Base-by-base conservation (phyloP, 2,888 invertebrate genomes). In the Pantelozetes paolii region DNA sequence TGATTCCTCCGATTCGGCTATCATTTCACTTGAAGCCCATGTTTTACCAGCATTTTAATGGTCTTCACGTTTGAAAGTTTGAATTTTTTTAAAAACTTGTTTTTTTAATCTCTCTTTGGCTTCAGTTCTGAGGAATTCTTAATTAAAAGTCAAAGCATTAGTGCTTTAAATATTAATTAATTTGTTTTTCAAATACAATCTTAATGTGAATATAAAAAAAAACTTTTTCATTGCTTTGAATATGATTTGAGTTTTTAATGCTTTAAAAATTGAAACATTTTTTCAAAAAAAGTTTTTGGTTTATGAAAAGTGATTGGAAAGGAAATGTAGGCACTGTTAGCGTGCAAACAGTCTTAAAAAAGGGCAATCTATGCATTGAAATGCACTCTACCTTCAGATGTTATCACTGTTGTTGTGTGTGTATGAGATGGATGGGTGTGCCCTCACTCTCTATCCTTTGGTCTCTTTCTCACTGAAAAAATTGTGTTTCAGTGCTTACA, bases 371-470 rank as follows among this genome's bases (percentile, higher is more conserved):
- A 2, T 28, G 62, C 32, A 62, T 62, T 62, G 62, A 62, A 62
- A 62, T 62, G 62, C 32, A 62, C 23, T 54, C 54, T 54, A 54
- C 54, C 62, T 32, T 62, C n/a, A 62, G 62, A 62, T 62, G 62
- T 30, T 62, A 62, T 62, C 32, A 62, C 62, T 62, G 62, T 28
- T 62, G 20, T 26, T 57, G 57, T 57, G 57, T 57, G n/a, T 26
- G 2, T 23, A 15, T 3, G 45, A 28, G 57, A 57, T 57, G 57
- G 57, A 57, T 57, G 57, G 57, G 57, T 57, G 57, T 57, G 57
- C 57, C 57, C 57, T 57, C 23, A 23, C 57, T n/a, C 26, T 62
- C 32, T 26, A 18, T 13, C 32, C 30, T 32, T 32, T 32, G 6
- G 36, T 36, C 36, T 36, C 36, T 36, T 11, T 36, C 36, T 11